These are phyloP conservation scores for Myioborus melanocephalus DNA, from an alignment of 2,797 vertebrate genomes.

Conservation along the genomic window DNA sequence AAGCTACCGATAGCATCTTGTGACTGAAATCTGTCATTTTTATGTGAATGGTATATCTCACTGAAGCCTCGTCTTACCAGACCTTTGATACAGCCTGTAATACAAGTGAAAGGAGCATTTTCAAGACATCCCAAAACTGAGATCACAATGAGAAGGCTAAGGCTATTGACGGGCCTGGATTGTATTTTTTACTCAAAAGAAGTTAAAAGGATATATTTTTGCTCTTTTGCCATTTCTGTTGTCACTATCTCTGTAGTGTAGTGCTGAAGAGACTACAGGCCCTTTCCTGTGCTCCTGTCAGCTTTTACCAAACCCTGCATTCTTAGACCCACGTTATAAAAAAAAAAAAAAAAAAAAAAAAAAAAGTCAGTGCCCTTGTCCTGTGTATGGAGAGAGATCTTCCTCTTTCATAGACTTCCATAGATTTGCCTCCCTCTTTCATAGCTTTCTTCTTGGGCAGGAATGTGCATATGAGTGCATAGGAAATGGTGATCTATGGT, in stretches of 20 bases:
- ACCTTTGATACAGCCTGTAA: neutral
- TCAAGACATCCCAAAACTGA: neutral
- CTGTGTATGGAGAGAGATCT: neutral
- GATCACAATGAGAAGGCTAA: neutral
- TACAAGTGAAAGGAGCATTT: neutral
- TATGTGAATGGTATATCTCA: neutral
- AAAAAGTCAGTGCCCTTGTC: neutral
- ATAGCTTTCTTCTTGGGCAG: neutral
- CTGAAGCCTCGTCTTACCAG: neutral
- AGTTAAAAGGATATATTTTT: neutral
- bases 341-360: neutral
- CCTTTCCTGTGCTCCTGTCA: neutral
- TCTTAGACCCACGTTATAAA: neutral
- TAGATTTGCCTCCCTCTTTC: neutral
- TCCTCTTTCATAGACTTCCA: neutral
- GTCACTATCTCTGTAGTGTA: neutral
- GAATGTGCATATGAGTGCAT: accelerated
- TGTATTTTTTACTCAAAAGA: neutral
- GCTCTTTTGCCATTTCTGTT: neutral
- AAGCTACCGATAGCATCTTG: neutral
- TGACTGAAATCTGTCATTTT: neutral
- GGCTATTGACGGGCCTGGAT: neutral
- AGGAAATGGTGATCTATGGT: neutral
- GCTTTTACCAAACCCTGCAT: neutral
- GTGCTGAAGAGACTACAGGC: neutral